These are phyloP conservation scores for Dasypogon diadema DNA, from an alignment of 2,888 invertebrate species.

Conservation along the genomic window DNA sequence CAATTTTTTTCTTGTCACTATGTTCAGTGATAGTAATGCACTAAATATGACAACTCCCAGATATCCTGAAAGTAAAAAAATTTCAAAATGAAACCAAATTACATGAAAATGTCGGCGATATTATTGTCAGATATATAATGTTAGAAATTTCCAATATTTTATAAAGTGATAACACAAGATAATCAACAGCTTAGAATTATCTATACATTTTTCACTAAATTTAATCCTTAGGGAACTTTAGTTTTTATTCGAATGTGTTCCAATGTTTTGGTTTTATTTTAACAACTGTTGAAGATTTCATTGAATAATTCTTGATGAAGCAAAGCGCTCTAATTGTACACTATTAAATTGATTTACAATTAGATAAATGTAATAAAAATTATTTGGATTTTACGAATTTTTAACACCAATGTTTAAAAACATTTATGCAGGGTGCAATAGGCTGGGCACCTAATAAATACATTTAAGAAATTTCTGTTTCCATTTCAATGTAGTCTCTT, in stretches of 20 bases:
- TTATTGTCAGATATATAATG: slow-evolving; percentile 37
- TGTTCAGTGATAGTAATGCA: slow-evolving; percentile 1
- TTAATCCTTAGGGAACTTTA: neutral
- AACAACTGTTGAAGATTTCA: too few species aligned
- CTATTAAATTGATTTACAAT: too few species aligned
- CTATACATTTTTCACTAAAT: slow-evolving; percentile 24
- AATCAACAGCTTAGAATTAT: slow-evolving; percentile 18
- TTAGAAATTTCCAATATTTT: neutral
- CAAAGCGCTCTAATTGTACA: too few species aligned
- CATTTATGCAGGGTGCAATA: too few species aligned
- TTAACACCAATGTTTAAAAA: too few species aligned
- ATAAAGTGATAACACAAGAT: neutral
- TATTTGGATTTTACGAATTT: too few species aligned
- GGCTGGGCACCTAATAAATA: too few species aligned
- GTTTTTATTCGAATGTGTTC: neutral
- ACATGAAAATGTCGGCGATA: slow-evolving; percentile 25
- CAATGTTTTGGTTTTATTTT: neutral
- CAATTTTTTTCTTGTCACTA: neutral
- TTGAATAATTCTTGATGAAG: too few species aligned
- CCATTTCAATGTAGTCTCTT: too few species aligned
- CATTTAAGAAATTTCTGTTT: too few species aligned
- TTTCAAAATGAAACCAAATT: slow-evolving; percentile 39
- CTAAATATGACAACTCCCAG: slow-evolving; percentile 39
- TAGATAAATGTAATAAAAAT: too few species aligned
- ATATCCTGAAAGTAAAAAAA: slow-evolving; percentile 18